Evolutionary conservation across 2,888 invertebrate species (phyloP), one percentile per base, ranked within the genome.

Genomic region (Antheraea assamensis): DNA sequence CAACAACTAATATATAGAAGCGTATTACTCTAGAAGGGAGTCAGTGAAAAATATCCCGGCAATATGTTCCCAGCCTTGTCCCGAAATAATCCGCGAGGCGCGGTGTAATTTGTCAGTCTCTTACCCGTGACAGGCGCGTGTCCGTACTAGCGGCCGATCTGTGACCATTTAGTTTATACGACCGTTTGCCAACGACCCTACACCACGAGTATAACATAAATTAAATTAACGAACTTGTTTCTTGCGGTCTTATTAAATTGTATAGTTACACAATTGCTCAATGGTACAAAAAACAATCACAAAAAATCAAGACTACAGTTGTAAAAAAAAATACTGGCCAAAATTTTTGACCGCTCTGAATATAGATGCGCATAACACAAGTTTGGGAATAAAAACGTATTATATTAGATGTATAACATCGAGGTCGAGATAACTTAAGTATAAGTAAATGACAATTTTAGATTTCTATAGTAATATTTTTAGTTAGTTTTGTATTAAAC

Each of bases 31-130:
- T 79, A 78, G 27, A 74, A 76, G 79, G 73, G 76, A 78, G 77
- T 78, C 78, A 78, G 80, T 80, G 83, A 83, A 83, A 83, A 83
- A 85, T 83, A 83, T 79, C 80, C 83, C 74, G 77, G 82, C 78
- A 84, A 87, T 88, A 87, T 85, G 85, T 87, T 84, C 55, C 78
- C 75, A 73, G 82, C 77, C 68, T 80, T 83, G 85, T 85, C 83
- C 84, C 81, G 82, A 81, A 71, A 83, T 88, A 86, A 87, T 87
- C 86, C 83, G 77, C 79, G 80, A 76, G 74, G 78, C 75, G 77
- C 68, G 79, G 74, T 79, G 83, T 85, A 85, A 88, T 88, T 87
- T 87, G 82, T 85, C 83, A 79, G 78, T 73, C 75, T 75, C 79
- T 77, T 79, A 77, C 77, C 76, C 76, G 72, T 78, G 78, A 73